phyloP scores from a whole-genome alignment of 2,113 vertebrate genomes.

The Epinephelus cyanopodus region DNA sequence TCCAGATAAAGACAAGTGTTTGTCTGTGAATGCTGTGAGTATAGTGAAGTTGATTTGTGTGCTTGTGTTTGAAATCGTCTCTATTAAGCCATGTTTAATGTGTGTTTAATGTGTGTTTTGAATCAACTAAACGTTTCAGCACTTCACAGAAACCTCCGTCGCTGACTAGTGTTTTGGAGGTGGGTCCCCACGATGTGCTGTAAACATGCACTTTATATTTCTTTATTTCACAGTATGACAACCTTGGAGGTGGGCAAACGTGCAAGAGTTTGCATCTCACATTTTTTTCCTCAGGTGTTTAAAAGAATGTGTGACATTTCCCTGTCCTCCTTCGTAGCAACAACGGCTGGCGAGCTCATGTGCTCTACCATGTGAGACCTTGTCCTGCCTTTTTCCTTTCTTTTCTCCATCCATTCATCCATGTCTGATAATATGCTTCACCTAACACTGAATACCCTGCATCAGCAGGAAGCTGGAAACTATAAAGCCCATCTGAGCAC shows the following conservation, averaged over 20 bases:
- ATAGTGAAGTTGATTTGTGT: no score
- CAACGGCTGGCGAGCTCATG: slow-evolving; percentile 30
- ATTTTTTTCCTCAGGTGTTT: slow-evolving; percentile 1
- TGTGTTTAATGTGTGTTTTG: no score
- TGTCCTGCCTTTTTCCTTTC: slow-evolving; percentile 6
- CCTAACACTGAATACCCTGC: slow-evolving; percentile 43
- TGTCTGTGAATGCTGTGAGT: no score
- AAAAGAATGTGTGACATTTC: background rate
- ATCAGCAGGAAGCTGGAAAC: slow-evolving; percentile 46
- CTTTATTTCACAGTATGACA: background rate
- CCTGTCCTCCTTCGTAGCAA: slow-evolving; percentile 1
- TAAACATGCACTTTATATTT: background rate
- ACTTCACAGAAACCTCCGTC: no score
- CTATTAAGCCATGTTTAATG: no score
- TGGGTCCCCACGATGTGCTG: background rate
- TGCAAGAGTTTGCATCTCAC: background rate
- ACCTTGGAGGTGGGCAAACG: background rate
- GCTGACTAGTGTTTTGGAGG: no score
- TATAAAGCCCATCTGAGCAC: slow-evolving; percentile 13
- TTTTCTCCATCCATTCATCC: background rate
- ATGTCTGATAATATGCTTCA: slow-evolving; percentile 38
- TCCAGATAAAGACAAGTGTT: no score
- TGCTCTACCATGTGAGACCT: slow-evolving; percentile 54
- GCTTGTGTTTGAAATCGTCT: no score
- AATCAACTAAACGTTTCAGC: no score